Conservation (phyloP, 35 echinoderm and acorn worm species). For the Anneissia japonica region DNA sequence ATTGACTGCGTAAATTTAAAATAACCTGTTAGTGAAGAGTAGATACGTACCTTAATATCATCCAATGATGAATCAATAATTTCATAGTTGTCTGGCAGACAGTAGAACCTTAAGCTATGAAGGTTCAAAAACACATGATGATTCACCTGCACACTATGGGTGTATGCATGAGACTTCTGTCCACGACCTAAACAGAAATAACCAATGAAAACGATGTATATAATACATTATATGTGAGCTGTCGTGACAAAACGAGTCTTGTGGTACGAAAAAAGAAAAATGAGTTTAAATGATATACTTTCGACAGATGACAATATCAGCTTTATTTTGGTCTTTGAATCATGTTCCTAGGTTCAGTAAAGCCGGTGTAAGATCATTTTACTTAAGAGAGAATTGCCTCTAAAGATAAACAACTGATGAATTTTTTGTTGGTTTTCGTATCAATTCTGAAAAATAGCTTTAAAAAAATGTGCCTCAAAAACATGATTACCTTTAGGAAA, state of each 20-base stretch:
- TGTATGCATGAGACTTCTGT: constrained; percentile 94
- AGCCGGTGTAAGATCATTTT: too few relatives aligned
- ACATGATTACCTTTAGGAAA: too few relatives aligned
- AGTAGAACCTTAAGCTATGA: constrained; percentile 94
- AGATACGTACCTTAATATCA: constrained; percentile 80
- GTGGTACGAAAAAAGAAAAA: neutral
- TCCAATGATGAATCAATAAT: constrained; percentile 94
- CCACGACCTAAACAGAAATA: constrained; percentile 60
- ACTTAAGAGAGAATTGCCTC: too few relatives aligned
- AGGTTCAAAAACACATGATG: constrained; percentile 98
- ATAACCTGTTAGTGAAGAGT: too few relatives aligned
- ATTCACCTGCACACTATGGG: constrained; percentile 91
- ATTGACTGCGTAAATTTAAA: too few relatives aligned
- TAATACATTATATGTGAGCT: constrained; percentile 10
- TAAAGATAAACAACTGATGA: too few relatives aligned
- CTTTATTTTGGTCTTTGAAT: too few relatives aligned
- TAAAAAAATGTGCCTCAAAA: too few relatives aligned
- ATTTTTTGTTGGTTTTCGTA: too few relatives aligned
- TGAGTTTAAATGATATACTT: neutral
- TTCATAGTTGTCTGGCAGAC: constrained; percentile 95
- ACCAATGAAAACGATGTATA: neutral
- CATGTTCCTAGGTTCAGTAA: too few relatives aligned
- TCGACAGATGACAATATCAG: too few relatives aligned
- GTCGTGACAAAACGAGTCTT: neutral
- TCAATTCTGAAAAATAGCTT: too few relatives aligned